phyloP scores from a whole-genome alignment of 2,888 invertebrate species.

The Cheilosia vulpina region DNA sequence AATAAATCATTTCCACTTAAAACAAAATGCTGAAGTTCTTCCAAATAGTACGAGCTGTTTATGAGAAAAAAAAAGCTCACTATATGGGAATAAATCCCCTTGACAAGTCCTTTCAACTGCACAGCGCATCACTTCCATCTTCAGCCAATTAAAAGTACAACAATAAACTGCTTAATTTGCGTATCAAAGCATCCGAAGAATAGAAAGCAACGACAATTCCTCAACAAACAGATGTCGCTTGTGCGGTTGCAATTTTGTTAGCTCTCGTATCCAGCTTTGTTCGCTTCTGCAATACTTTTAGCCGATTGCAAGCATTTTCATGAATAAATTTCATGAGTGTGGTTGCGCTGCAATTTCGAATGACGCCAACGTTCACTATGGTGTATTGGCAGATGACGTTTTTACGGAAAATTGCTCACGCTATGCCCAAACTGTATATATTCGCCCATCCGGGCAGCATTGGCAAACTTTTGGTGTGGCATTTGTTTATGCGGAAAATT shows the following conservation, averaged over 20 bases:
- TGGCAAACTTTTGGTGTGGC: slow-evolving; percentile 40
- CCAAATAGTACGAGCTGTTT: too few relatives aligned
- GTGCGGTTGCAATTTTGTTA: background rate
- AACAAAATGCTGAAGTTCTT: too few relatives aligned
- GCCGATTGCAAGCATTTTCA: slow-evolving; percentile 25
- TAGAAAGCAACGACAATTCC: background rate
- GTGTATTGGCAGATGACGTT: slow-evolving; percentile 42
- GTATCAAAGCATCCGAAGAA: background rate
- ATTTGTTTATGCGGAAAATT: slow-evolving; percentile 66
- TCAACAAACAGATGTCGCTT: slow-evolving; percentile 9
- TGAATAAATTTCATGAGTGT: slow-evolving; percentile 44
- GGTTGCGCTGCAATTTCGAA: slow-evolving; percentile 35
- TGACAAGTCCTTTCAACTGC: background rate
- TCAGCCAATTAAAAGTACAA: background rate
- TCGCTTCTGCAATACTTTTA: slow-evolving; percentile 1
- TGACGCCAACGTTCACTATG: slow-evolving; percentile 3
- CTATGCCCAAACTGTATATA: slow-evolving; percentile 3
- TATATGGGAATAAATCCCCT: too few relatives aligned
- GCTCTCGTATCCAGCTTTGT: background rate
- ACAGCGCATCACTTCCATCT: background rate
- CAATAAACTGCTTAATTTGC: background rate
- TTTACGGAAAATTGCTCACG: slow-evolving; percentile 3
- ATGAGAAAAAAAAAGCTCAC: too few relatives aligned
- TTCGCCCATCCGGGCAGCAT: slow-evolving; percentile 28
- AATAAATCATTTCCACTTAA: too few relatives aligned